Conservation (phyloP, 2,888 invertebrate species). For the Thumatha senex region DNA sequence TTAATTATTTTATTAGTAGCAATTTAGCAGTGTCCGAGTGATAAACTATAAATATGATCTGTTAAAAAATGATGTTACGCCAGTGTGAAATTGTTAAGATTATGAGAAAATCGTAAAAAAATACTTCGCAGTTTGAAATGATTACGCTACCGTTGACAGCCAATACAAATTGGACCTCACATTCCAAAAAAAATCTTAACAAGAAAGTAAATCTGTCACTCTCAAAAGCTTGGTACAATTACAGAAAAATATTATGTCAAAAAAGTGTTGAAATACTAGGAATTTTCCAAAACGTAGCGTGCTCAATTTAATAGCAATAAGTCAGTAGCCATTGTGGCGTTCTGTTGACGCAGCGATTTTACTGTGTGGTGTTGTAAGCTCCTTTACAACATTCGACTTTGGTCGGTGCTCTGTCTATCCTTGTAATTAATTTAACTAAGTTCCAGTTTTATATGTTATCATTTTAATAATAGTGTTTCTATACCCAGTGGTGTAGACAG, state of each 20-base stretch:
- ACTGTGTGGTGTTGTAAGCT: constrained; percentile 35
- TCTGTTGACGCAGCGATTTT: constrained; percentile 57
- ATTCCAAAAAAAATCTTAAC: too few relatives aligned
- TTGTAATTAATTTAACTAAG: constrained; percentile 8
- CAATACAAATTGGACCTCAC: too few relatives aligned
- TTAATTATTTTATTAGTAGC: too few relatives aligned
- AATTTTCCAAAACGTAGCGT: constrained; percentile 48
- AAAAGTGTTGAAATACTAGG: constrained; percentile 32
- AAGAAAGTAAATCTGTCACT: too few relatives aligned
- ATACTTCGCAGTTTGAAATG: too few relatives aligned
- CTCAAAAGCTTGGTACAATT: constrained; percentile 24
- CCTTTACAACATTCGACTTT: constrained; percentile 42
- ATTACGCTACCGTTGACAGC: too few relatives aligned
- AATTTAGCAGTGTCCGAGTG: too few relatives aligned
- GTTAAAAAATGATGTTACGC: too few relatives aligned
- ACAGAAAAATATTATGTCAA: constrained; percentile 10
- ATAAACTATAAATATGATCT: too few relatives aligned
- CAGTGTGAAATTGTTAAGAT: too few relatives aligned
- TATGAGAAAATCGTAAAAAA: too few relatives aligned
- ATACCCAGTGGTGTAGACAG: too few relatives aligned
- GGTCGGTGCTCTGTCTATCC: not conserved
- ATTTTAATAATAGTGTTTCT: constrained; percentile 2
- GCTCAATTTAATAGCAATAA: constrained; percentile 68
- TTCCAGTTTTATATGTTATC: constrained; percentile 1
- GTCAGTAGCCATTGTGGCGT: constrained; percentile 43